Conservation (phyloP, 2,113 vertebrate genomes). For the Mirza zaza region DNA sequence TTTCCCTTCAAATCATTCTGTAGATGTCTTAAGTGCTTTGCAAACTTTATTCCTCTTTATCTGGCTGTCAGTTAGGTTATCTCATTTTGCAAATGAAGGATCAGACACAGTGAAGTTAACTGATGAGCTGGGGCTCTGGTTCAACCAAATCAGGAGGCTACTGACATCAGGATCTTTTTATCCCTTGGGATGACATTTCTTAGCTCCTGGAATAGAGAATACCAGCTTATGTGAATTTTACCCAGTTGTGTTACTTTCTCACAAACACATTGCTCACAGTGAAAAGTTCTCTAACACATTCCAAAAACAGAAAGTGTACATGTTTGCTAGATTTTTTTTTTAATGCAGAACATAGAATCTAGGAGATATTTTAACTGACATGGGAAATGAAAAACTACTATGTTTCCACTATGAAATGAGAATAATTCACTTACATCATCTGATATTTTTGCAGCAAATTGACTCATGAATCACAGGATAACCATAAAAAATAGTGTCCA, state of each 20-base stretch:
- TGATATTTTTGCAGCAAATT: constrained; percentile 78
- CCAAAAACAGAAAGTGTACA: constrained; percentile 47
- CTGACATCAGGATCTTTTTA: not conserved
- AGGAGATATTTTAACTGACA: constrained; percentile 75
- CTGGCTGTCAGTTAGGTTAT: constrained; percentile 62
- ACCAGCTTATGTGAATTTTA: not conserved
- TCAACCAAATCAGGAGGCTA: not conserved
- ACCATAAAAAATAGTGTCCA: constrained; percentile 70
- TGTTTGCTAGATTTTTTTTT: not conserved
- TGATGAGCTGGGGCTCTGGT: not conserved
- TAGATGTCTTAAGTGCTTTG: constrained; percentile 56
- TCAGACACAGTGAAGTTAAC: constrained; percentile 40
- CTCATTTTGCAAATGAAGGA: constrained; percentile 61
- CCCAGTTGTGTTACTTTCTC: constrained; percentile 44
- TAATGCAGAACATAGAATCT: constrained; percentile 11
- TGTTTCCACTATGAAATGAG: constrained; percentile 72
- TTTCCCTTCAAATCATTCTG: constrained; percentile 61
- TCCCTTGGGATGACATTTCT: constrained; percentile 21
- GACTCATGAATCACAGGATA: constrained; percentile 78
- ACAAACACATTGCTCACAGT: constrained; percentile 30
- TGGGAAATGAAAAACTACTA: constrained; percentile 75
- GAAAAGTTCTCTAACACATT: not conserved
- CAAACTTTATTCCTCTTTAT: constrained; percentile 59
- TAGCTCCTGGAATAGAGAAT: not conserved
- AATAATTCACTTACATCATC: constrained; percentile 79